phyloP scores from a whole-genome alignment of 1,140 invertebrate species.

The Drosophila grimshawi region DNA sequence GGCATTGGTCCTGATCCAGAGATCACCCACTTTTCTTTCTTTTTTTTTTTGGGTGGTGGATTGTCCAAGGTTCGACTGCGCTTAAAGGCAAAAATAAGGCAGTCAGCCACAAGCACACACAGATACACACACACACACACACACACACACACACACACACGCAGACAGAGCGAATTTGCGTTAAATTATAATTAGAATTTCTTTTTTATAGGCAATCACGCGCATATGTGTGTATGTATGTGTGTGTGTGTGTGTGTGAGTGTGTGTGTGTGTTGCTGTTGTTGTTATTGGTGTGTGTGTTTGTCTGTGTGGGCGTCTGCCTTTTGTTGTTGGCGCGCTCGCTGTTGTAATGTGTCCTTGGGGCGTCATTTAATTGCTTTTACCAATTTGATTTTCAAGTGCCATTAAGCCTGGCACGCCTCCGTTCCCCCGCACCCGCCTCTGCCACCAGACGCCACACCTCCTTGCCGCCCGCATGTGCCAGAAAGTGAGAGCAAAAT shows the following conservation, averaged over 20 bases:
- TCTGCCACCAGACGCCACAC: background rate
- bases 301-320: constrained; percentile 11
- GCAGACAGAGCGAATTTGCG: constrained; percentile 71
- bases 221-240: constrained; percentile 33
- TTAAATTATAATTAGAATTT: constrained; percentile 83
- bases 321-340: constrained; percentile 52
- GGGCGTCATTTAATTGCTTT: constrained; percentile 84
- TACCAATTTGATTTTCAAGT: constrained; percentile 84
- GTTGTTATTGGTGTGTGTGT: constrained; percentile 22
- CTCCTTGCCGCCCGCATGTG: constrained; percentile 46
- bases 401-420: constrained; percentile 80
- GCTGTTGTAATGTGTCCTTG: constrained; percentile 84
- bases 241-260: constrained; percentile 34
- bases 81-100: constrained; percentile 68
- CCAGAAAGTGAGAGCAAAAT: constrained; percentile 67
- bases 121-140: constrained; percentile 11
- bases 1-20: constrained; percentile 24
- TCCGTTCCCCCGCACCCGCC: constrained; percentile 7
- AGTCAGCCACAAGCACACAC: constrained; percentile 47
- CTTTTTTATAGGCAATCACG: constrained; percentile 81
- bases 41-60: constrained; percentile 36
- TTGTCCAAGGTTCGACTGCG: constrained; percentile 56
- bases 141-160: constrained; percentile 19
- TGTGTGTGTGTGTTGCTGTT: constrained; percentile 23
- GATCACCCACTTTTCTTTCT: constrained; percentile 21